Base-by-base conservation (phyloP, 2,113 vertebrate genomes). In the Odocoileus virginianus region DNA sequence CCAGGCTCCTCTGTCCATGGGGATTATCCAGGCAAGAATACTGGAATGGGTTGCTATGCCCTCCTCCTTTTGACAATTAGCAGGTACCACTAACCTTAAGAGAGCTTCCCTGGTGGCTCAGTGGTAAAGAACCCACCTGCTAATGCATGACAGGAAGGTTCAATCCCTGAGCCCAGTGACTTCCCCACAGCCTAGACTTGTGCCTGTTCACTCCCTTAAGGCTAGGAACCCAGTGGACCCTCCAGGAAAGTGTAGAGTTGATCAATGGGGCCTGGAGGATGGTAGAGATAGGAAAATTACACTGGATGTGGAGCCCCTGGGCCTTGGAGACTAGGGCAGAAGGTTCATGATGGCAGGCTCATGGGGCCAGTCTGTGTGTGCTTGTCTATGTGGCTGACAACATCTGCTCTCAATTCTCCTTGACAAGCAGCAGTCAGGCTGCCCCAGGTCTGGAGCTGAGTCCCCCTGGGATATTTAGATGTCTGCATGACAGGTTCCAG, bases 121-220 rank as follows among this genome's bases (percentile, higher is more conserved):
- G 33, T n/a, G 61, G 33, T 67, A 19, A n/a, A 67, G 33, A 67
- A n/a, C 33, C 61, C 16, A 67, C 16, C 33, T n/a, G 33, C 33
- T 67, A 67, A n/a, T 67, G 61, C 33, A 67, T 33, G 9, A 67
- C 33, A n/a, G 33, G 16, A 64, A 7, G 3, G 2, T 33, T 64
- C 16, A 7, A 67, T 67, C 61, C 33, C 2, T 27, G 67, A 85
- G 36, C 33, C 81, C 4, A 1, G 81, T 30, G 97, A 98, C 98
- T 95, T 97, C 98, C 97, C 98, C 91, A 85, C 98, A 91, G 83
- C 98, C 96, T n/a, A 33, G 84, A 89, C 84, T 92, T 98, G 96
- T 97, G 93, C 95, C 50, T 74, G 55, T 95, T 87, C 98, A 96
- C 98, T 98, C 1, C 93, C 98, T 98, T 98, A 71, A 50, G 43